phyloP scores from a whole-genome alignment of 2,888 invertebrate genomes.

The Seladonia tumulorum region DNA sequence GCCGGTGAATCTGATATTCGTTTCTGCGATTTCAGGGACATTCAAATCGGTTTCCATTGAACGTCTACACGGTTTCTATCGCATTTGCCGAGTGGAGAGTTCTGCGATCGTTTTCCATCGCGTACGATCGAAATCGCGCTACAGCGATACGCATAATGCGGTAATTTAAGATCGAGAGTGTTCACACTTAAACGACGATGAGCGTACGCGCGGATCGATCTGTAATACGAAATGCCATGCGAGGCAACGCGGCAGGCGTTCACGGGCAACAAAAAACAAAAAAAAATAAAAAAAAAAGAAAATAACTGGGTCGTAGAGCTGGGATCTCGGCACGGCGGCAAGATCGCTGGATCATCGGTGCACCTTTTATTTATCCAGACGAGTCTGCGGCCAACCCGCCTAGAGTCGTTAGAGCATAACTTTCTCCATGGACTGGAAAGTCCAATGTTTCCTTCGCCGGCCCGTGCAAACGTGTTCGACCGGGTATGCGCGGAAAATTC shows the following conservation, averaged over 20 bases:
- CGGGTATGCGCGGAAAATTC: background rate
- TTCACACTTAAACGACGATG: background rate
- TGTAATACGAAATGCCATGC: background rate
- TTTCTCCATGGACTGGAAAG: conserved; percentile 78
- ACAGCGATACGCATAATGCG: conserved; percentile 5
- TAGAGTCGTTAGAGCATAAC: conserved; percentile 68
- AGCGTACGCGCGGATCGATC: background rate
- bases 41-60: conserved; percentile 5
- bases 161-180: conserved; percentile 59
- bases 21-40: background rate
- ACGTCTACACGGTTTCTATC: background rate
- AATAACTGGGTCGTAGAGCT: conserved; percentile 63
- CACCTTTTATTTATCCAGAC: conserved; percentile 70
- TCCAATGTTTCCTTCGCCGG: conserved; percentile 62
- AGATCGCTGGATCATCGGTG: conserved; percentile 70
- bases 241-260: conserved; percentile 6
- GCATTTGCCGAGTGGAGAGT: background rate
- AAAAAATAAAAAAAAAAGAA: conserved; percentile 62
- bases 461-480: background rate
- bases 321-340: conserved; percentile 13
- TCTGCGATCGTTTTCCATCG: background rate
- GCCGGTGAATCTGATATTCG: background rate
- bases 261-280: conserved; percentile 14
- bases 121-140: background rate
- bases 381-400: conserved; percentile 59